Conservation (phyloP, 2,113 vertebrate genomes). For the Neolamprologus tretocephalus region DNA sequence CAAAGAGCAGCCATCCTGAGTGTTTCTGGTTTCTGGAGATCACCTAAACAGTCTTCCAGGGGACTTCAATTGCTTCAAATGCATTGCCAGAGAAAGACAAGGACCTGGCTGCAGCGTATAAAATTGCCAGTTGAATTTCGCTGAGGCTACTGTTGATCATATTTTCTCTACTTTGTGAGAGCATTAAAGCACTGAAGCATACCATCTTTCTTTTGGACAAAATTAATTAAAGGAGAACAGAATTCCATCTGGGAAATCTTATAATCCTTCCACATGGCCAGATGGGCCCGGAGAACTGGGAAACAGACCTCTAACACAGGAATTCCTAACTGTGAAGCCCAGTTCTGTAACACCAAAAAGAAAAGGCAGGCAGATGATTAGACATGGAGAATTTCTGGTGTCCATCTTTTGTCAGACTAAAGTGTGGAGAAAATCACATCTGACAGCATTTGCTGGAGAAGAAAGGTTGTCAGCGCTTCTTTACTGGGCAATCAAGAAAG, state of each 20-base stretch:
- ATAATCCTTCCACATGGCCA: background rate
- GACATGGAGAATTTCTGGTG: background rate
- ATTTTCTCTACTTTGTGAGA: background rate
- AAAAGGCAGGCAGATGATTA: background rate
- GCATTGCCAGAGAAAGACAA: background rate
- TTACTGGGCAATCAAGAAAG: background rate
- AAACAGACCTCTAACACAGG: background rate
- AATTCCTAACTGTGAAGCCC: background rate
- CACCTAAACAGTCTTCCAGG: background rate
- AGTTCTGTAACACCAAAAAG: background rate
- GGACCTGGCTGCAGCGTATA: background rate
- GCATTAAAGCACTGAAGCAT: background rate
- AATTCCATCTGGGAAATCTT: background rate
- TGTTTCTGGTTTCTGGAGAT: background rate
- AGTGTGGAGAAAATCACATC: background rate
- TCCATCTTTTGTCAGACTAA: background rate
- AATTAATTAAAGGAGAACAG: background rate
- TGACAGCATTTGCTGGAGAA: background rate
- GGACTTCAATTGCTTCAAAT: background rate
- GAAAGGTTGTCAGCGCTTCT: background rate
- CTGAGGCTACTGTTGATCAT: background rate
- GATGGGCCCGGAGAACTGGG: background rate
- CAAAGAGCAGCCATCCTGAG: background rate
- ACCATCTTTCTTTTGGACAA: background rate
- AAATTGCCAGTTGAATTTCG: background rate